phyloP scores from a whole-genome alignment of 1,140 invertebrate species.

The Lordiphosa clarofinis region DNA sequence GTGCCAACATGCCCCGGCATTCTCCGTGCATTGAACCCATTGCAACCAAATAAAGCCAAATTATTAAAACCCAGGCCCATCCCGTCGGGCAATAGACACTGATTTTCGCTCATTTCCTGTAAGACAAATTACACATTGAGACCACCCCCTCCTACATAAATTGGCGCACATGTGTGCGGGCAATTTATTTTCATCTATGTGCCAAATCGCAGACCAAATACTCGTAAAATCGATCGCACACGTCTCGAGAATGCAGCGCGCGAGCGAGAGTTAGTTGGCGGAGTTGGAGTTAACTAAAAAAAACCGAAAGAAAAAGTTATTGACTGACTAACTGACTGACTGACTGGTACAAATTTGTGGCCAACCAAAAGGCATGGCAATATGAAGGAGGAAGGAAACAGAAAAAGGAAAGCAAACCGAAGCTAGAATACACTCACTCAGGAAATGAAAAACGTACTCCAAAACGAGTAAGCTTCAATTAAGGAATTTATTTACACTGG shows the following conservation, averaged over 20 bases:
- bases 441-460: no score
- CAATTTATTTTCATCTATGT: slow-evolving; percentile 73
- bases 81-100: slow-evolving; percentile 10
- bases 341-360: slow-evolving; percentile 41
- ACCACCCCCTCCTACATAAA: slow-evolving; percentile 43
- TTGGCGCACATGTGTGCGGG: slow-evolving; percentile 62
- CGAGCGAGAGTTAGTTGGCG: not conserved
- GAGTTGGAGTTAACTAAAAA: slow-evolving; percentile 1
- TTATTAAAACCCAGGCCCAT: slow-evolving; percentile 10
- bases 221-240: slow-evolving; percentile 56
- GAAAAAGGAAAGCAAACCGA: no score
- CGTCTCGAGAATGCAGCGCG: slow-evolving; percentile 1
- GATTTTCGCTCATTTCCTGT: slow-evolving; percentile 39
- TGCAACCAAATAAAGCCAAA: slow-evolving; percentile 1
- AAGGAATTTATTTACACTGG: no score
- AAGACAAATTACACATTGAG: slow-evolving; percentile 52
- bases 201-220: slow-evolving; percentile 60
- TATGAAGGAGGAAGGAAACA: not conserved
- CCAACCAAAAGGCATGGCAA: slow-evolving; percentile 32
- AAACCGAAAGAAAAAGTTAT: slow-evolving; percentile 25
- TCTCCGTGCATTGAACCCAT: slow-evolving; percentile 39
- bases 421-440: no score
- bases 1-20: not conserved
- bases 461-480: no score
- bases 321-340: slow-evolving; percentile 18